These are phyloP conservation scores for Caretta caretta DNA, from an alignment of 2,113 vertebrate species.

Conservation along the genomic window DNA sequence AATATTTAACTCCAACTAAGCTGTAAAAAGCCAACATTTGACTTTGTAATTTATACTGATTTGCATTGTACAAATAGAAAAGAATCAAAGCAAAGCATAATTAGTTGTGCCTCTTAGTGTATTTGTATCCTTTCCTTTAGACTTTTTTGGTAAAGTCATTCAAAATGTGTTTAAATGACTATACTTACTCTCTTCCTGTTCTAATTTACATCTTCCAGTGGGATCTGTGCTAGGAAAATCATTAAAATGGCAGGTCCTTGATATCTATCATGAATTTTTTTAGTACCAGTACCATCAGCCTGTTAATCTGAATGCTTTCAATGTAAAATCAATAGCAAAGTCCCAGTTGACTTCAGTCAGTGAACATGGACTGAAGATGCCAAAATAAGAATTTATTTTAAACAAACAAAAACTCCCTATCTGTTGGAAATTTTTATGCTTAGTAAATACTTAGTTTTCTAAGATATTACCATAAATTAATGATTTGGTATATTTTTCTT, in stretches of 20 bases:
- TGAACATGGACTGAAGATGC: no score
- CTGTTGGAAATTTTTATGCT: no score
- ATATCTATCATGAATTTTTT: no score
- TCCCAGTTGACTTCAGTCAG: no score
- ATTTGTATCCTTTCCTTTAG: background rate
- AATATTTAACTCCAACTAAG: background rate
- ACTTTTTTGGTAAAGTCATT: background rate
- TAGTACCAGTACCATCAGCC: no score
- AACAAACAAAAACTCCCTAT: no score
- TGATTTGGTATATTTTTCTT: no score
- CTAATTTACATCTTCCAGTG: background rate
- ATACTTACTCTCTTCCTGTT: background rate
- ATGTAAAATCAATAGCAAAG: no score
- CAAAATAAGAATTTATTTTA: no score
- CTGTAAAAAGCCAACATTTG: background rate
- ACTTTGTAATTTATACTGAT: background rate
- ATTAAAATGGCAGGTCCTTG: background rate
- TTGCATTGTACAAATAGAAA: background rate
- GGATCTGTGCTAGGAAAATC: background rate
- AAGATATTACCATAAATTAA: no score
- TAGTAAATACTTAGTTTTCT: no score
- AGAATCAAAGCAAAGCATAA: background rate
- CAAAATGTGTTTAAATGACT: background rate
- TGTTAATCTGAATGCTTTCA: no score
- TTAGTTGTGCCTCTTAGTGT: background rate